Evolutionary conservation across 2,888 invertebrate genomes (phyloP), one percentile per base, ranked within the genome.

Genomic region (Cataglyphis livida): DNA sequence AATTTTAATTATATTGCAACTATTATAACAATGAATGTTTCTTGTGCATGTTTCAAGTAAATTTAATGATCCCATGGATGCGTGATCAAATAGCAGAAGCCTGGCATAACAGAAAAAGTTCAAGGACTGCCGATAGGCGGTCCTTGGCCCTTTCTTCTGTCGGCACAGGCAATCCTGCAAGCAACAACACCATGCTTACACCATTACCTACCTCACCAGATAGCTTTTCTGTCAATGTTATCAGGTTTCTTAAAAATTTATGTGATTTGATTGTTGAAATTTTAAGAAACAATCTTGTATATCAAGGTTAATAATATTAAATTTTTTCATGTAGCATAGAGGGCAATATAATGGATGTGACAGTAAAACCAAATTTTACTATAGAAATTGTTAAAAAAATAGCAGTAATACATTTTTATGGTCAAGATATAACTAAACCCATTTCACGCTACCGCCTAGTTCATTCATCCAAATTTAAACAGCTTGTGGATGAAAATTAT

Each of bases 41-140:
- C 18, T 51, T 51, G 2, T 21, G 2, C 15, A 44, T 66, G 54
- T 87, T 85, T 54, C 59, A 92, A 90, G 65, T 84, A 84, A 87
- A 82, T 89, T 92, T 93, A 87, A 94, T 94, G 93, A 91, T 94
- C 90, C 92, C 93, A 92, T 93, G 93, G 93, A 90, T 94, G 90
- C 92, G 92, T 90, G 91, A 92, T 81, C 92, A 93, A 84, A 91
- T 94, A 83, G 89, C 91, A 84, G 93, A 93, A 86, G 91, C 90
- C 82, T 94, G 93, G 93, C 91, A 92, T 91, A 93, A 90, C 87
- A 93, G 93, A 85, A 93, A 91, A 85, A 91, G 85, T 88, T 92
- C 93, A 90, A 92, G 91, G 88, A 85, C 91, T 61, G 82, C 90
- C 82, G 91, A 92, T 35, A 91, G 88, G 87, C 90, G 86, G 84